Conservation (phyloP, 1,140 invertebrate species). For the Ctenoplectra terminalis region DNA sequence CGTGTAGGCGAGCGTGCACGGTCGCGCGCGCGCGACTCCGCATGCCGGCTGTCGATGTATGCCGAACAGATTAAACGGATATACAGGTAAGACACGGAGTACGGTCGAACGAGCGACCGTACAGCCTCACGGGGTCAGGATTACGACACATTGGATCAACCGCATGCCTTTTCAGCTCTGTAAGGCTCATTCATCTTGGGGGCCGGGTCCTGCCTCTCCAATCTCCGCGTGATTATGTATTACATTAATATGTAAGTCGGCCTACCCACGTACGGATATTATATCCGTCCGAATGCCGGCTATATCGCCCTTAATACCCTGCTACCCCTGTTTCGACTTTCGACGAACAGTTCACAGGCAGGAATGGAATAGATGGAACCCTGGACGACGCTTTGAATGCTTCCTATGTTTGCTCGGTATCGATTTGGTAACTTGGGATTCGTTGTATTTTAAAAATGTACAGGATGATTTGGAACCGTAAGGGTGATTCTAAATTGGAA, state of each 20-base stretch:
- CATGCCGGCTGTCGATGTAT: conserved; percentile 71
- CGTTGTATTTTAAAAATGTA: background rate
- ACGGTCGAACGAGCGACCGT: conserved; percentile 39
- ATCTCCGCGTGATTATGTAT: conserved; percentile 70
- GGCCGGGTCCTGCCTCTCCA: conserved; percentile 61
- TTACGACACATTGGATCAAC: conserved; percentile 74
- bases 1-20: conserved; percentile 64
- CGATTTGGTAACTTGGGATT: background rate
- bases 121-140: conserved; percentile 68
- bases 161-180: conserved; percentile 65
- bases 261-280: conserved; percentile 63
- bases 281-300: conserved; percentile 48
- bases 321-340: conserved; percentile 3
- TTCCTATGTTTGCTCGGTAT: background rate
- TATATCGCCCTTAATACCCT: conserved; percentile 16
- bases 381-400: background rate
- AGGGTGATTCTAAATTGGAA: too few relatives aligned
- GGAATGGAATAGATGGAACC: background rate
- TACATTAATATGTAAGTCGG: conserved; percentile 71
- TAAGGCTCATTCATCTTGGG: conserved; percentile 67
- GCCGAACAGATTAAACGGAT: conserved; percentile 71
- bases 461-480: background rate
- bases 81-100: conserved; percentile 50
- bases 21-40: conserved; percentile 64
- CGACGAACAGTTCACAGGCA: background rate